phyloP scores from a whole-genome alignment of 2,888 invertebrate species.

The Tachina grossa region DNA sequence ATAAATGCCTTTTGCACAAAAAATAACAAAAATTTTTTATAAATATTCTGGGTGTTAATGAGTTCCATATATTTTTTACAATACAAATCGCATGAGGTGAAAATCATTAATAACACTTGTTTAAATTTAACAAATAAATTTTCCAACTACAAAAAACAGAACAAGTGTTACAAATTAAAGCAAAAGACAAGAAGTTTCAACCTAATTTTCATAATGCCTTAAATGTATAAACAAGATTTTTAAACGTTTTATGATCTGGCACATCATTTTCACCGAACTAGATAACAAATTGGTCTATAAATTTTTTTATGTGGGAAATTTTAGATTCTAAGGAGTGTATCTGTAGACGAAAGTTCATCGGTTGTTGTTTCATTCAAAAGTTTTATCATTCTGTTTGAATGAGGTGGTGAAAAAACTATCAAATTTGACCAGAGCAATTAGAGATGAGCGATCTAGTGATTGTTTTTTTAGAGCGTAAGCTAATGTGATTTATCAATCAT shows the following conservation, averaged over 20 bases:
- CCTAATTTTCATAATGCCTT: constrained; percentile 12
- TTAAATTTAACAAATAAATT: constrained; percentile 32
- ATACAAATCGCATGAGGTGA: constrained; percentile 19
- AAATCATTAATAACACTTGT: background rate
- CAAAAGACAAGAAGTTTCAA: background rate
- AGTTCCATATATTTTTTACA: constrained; percentile 6
- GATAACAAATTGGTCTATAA: background rate
- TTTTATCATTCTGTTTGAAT: too few species aligned
- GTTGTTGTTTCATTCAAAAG: too few species aligned
- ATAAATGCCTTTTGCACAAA: background rate
- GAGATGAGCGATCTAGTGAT: too few species aligned
- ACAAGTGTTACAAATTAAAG: constrained; percentile 3
- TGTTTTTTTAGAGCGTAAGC: too few species aligned
- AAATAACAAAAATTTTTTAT: background rate
- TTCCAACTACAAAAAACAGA: constrained; percentile 37
- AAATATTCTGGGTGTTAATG: background rate
- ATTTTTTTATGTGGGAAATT: too few species aligned
- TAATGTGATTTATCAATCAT: too few species aligned
- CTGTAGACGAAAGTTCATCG: too few species aligned
- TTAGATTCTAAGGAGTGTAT: too few species aligned
- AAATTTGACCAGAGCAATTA: too few species aligned
- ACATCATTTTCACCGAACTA: constrained; percentile 1
- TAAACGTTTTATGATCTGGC: background rate
- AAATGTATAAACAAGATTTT: constrained; percentile 19
- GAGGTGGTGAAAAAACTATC: too few species aligned